A percentile compares a stretch with the other conserved stretches of the same genome.
Conservation (phyloP, 2,888 invertebrate species). For the Drosophila neonasuta region DNA sequence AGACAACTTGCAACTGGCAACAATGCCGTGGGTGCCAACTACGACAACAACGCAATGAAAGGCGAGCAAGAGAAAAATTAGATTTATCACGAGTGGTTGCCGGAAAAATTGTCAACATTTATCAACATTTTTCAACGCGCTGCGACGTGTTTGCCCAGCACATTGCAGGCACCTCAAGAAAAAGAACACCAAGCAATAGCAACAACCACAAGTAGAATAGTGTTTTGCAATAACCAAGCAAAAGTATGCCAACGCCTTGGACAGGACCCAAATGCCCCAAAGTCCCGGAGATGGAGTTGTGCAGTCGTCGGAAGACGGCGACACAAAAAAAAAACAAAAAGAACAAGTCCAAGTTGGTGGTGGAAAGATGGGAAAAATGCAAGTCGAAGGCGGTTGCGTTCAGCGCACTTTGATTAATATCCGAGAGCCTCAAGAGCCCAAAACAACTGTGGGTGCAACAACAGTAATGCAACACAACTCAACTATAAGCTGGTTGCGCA, state of each 20-base stretch:
- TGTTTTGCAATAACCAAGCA: conserved; percentile 54
- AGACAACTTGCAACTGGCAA: conserved; percentile 53
- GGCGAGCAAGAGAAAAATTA: conserved; percentile 72
- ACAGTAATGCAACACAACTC: conserved; percentile 34
- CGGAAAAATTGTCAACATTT: conserved; percentile 81
- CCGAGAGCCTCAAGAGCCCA: conserved; percentile 54
- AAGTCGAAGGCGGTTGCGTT: conserved; percentile 23
- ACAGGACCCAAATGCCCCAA: conserved; percentile 19
- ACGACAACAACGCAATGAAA: conserved; percentile 47
- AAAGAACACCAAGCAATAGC: conserved; percentile 38
- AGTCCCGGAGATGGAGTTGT: conserved; percentile 29
- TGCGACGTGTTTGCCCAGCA: conserved; percentile 66
- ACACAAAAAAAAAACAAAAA: conserved; percentile 6
- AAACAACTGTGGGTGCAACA: conserved; percentile 37
- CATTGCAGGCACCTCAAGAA: conserved; percentile 54
- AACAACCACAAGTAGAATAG: conserved; percentile 30
- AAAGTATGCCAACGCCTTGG: conserved; percentile 62
- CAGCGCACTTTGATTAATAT: conserved; percentile 73
- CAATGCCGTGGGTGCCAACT: conserved; percentile 65
- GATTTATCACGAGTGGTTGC: conserved; percentile 80
- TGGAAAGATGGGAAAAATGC: not conserved
- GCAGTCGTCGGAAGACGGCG: conserved; percentile 7
- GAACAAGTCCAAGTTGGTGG: conserved; percentile 1
- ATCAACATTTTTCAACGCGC: conserved; percentile 79
- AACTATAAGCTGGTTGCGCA: conserved; percentile 51